Evolutionary conservation across 2,797 vertebrate species (phyloP).

Genomic region (Scomberomorus guttatus): DNA sequence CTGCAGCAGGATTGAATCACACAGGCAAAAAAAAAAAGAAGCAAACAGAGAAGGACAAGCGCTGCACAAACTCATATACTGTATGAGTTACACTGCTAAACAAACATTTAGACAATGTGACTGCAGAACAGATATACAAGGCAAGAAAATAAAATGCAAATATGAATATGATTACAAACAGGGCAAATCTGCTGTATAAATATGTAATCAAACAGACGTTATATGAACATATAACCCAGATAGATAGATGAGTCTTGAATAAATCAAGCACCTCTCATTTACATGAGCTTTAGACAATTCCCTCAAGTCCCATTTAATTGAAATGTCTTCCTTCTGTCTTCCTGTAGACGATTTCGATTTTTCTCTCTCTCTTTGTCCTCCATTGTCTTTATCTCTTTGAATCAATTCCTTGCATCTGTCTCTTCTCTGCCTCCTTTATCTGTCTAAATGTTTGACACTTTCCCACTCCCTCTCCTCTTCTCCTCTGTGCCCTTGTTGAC

Average conservation of each 20-base stretch:
- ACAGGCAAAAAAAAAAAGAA: not conserved
- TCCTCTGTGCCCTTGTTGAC: not conserved
- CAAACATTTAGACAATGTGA: conserved; percentile 31
- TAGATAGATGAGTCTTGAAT: not conserved
- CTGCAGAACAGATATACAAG: not conserved
- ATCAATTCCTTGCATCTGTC: not conserved
- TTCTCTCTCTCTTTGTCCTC: conserved; percentile 6
- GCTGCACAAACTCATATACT: not conserved
- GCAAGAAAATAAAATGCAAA: conserved; percentile 8
- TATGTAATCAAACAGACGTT: not conserved
- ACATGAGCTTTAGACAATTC: not conserved
- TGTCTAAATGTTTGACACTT: conserved; percentile 21
- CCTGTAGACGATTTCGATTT: not conserved
- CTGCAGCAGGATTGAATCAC: not conserved
- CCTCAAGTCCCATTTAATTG: conserved; percentile 8
- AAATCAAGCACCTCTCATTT: not conserved
- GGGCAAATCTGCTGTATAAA: not conserved
- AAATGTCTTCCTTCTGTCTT: not conserved
- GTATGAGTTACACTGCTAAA: not conserved
- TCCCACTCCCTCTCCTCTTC: not conserved
- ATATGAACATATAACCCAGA: not conserved
- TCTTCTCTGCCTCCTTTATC: not conserved
- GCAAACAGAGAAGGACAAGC: conserved; percentile 24
- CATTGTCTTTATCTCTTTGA: conserved; percentile 13
- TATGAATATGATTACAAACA: conserved; percentile 1